Evolutionary conservation across 2,113 vertebrate species (phyloP).

Genomic region (Pantherophis guttatus): DNA sequence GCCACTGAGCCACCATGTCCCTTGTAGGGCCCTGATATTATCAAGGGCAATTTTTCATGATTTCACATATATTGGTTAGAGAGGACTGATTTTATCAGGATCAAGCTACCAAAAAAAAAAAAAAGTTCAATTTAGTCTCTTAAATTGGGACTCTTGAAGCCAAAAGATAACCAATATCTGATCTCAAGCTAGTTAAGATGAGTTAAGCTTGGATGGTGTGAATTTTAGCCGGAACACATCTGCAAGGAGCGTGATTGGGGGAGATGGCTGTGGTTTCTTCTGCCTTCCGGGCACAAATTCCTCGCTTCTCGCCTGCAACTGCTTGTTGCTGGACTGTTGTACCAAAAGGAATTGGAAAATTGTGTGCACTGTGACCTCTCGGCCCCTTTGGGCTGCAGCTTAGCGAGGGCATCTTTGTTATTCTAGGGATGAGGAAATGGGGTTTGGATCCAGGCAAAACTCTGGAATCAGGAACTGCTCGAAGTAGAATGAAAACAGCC

Average conservation of each 20-base stretch:
- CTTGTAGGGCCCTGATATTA: background rate
- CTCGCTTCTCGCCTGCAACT: background rate
- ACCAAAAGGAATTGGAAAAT: conserved; percentile 26
- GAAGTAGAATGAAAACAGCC: conserved; percentile 61
- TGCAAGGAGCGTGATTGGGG: background rate
- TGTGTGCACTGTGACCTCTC: conserved; percentile 38
- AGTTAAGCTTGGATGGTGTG: background rate
- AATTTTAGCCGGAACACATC: background rate
- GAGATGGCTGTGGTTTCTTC: background rate
- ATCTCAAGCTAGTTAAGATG: background rate
- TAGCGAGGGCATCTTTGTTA: conserved; percentile 42
- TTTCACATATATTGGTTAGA: background rate
- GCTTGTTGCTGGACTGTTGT: background rate
- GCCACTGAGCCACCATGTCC: too few relatives aligned
- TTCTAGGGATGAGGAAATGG: conserved; percentile 63
- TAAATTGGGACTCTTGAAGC: background rate
- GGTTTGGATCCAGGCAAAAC: conserved; percentile 20
- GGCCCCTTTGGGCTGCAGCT: background rate
- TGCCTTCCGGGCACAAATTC: background rate
- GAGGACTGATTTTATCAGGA: background rate
- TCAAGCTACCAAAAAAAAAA: background rate
- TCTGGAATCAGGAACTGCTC: conserved; percentile 18
- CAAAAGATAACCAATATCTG: background rate
- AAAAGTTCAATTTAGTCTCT: background rate
- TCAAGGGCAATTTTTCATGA: background rate